A percentile compares a stretch with the other conserved stretches of the same genome.
Evolutionary conservation across 53 echinoderm and acorn worm genomes (phyloP).

Genomic region (Echinometra lucunter): DNA sequence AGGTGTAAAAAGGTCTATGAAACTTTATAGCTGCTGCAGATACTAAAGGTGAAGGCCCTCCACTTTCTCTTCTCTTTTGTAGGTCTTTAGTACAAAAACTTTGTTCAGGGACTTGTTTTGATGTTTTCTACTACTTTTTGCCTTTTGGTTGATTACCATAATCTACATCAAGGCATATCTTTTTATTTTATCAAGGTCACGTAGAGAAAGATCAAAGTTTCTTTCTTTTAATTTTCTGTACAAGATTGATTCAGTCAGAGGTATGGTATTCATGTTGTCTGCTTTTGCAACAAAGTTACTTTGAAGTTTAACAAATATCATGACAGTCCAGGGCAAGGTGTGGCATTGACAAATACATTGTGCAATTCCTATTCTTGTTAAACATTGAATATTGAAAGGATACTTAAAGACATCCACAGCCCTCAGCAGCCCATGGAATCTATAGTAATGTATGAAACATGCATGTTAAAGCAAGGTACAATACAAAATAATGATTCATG

Average conservation of each 20-base stretch:
- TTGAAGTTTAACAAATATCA: no score
- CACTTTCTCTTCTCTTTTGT: conserved; percentile 1
- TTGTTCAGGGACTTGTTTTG: not conserved
- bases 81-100: not conserved
- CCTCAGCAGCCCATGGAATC: no score
- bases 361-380: no score
- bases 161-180: not conserved
- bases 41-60: conserved; percentile 52
- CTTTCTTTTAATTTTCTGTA: not conserved
- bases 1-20: conserved; percentile 20
- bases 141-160: not conserved
- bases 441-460: no score
- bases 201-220: not conserved
- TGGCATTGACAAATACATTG: no score
- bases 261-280: no score
- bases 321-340: no score
- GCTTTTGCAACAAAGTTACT: no score
- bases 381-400: no score
- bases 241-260: not conserved
- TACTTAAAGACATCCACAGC: no score
- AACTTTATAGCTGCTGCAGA: not conserved
- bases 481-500: no score
- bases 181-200: not conserved
- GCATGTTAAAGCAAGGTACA: no score
- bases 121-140: not conserved